Evolutionary conservation across 2,888 invertebrate species (phyloP).

Genomic region (Erebia epiphron): DNA sequence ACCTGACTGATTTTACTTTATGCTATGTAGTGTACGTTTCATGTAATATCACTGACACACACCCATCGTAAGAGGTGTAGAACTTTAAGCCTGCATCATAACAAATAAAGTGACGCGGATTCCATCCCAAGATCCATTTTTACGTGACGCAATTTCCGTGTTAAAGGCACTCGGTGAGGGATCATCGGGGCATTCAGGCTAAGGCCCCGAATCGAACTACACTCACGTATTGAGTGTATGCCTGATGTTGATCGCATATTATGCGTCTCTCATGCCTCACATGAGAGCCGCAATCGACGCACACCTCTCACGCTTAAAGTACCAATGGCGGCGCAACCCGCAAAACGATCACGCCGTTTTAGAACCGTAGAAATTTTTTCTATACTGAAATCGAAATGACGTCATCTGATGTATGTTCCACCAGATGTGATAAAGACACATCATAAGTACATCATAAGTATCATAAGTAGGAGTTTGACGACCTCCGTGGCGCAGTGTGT

Average conservation of each 20-base stretch:
- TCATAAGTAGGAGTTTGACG: no score
- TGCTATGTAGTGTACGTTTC: no score
- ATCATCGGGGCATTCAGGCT: slow-evolving; percentile 46
- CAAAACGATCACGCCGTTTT: neutral
- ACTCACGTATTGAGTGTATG: slow-evolving; percentile 68
- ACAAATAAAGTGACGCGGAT: slow-evolving; percentile 48
- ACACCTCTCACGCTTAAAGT: no score
- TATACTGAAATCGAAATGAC: no score
- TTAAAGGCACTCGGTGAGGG: slow-evolving; percentile 48
- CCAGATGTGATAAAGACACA: no score
- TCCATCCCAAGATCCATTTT: slow-evolving; percentile 54
- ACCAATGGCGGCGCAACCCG: neutral
- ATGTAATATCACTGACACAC: neutral
- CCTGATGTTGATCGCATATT: neutral
- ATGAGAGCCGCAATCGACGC: neutral
- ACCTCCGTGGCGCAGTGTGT: no score
- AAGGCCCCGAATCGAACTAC: slow-evolving; percentile 56
- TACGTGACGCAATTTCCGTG: slow-evolving; percentile 54
- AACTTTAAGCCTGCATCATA: slow-evolving; percentile 47
- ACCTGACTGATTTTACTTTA: neutral
- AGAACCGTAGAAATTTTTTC: neutral
- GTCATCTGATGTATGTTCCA: no score
- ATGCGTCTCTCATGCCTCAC: neutral
- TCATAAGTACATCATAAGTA: no score
- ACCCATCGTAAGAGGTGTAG: slow-evolving; percentile 22